Evolutionary conservation across 2,797 vertebrate species (phyloP), one percentile per base, ranked within the genome.

Genomic region (Eurystomus glaucurus): DNA sequence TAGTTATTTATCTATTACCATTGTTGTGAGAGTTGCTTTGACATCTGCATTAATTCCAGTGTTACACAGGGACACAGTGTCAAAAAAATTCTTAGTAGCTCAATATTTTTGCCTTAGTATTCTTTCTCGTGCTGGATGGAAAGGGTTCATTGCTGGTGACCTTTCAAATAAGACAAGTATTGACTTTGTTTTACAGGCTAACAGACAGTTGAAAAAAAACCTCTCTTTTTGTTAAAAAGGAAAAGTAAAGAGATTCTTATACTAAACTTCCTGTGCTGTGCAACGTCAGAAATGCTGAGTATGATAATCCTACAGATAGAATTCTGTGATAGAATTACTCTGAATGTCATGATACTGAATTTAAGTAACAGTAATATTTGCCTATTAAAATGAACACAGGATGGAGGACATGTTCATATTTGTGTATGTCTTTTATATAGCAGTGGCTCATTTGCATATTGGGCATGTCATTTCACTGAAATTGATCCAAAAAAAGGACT

Each of bases 61-160:
- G 21, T 78, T 76, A 72, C 14, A 9, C 37, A 48, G 55, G 46
- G 35, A n/a, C 1, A 2, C 0, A 0, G 14, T 57, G 46, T 60
- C 33, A 60, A 72, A 71, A 28, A 88, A 58, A 69, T 11, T 71
- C 39, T 66, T 60, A 68, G 26, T 71, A 80, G 29, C 33, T 83
- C 54, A 81, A 22, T 60, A 17, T 52, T 77, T 88, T 79, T 14
- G 15, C 18, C 14, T 37, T 22, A 9, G 10, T 76, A 20, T 95
- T 85, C 57, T 41, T 94, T 84, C 62, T 76, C 19, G 5, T 71
- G 57, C 60, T 89, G 75, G 6, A 37, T 89, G 43, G 55, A 79
- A 85, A 48, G 28, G 4, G 17, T 86, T 95, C 52, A 21, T 90
- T 93, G 39, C 48, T 88, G 48, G n/a, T 93, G 54, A 86, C 57